Evolutionary conservation across 2,797 vertebrate genomes (phyloP).

Genomic region (Sebastiscus tertius): DNA sequence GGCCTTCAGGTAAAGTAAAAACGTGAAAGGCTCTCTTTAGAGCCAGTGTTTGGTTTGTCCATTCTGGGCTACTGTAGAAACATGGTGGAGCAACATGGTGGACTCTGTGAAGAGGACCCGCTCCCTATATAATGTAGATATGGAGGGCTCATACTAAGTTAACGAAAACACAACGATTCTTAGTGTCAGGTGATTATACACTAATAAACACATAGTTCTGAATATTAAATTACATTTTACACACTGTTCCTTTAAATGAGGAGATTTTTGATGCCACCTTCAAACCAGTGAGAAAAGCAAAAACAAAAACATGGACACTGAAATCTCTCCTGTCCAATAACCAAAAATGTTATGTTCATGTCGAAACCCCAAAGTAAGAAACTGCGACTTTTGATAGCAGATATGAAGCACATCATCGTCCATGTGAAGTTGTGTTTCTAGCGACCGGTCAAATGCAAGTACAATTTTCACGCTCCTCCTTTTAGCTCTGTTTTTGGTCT

Average conservation of each 20-base stretch:
- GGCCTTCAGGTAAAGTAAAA: too few species aligned
- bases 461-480: background rate
- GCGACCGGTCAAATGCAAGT: background rate
- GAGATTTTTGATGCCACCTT: background rate
- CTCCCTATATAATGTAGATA: too few species aligned
- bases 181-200: too few species aligned
- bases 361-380: background rate
- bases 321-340: background rate
- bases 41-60: too few species aligned
- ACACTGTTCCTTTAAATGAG: background rate
- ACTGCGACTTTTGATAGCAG: background rate
- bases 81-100: too few species aligned
- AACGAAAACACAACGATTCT: too few species aligned
- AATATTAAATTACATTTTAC: too few species aligned
- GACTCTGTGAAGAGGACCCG: too few species aligned
- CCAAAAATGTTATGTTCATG: background rate
- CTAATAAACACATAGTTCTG: too few species aligned
- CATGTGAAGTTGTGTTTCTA: background rate
- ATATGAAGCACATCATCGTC: background rate
- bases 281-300: background rate
- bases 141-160: too few species aligned
- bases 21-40: too few species aligned
- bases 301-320: background rate
- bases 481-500: background rate
- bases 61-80: too few species aligned